Evolutionary conservation across 2,797 vertebrate species (phyloP).

Genomic region (Argya squamiceps): DNA sequence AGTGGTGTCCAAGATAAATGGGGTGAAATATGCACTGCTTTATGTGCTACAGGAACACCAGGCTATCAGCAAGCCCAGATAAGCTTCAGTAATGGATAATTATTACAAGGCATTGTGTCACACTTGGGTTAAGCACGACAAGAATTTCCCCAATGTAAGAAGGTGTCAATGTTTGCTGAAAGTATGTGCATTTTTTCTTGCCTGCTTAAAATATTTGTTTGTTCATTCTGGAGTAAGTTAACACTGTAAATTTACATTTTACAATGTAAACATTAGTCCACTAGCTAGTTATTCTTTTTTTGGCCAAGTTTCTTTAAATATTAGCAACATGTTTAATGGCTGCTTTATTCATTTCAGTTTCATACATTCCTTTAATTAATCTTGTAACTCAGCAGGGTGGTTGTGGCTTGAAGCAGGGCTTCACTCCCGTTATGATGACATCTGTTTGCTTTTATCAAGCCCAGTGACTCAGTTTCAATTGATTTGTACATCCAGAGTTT

Average conservation of each 20-base stretch:
- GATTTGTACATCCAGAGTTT: conserved; percentile 21
- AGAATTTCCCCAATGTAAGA: conserved; percentile 8
- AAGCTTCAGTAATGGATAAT: conserved; percentile 10
- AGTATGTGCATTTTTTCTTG: not conserved
- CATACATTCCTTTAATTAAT: not conserved
- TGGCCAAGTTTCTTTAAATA: not conserved
- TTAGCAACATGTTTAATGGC: not conserved
- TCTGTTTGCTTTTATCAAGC: conserved; percentile 41
- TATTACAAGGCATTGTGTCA: conserved; percentile 14
- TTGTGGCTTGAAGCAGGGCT: not conserved
- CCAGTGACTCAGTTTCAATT: conserved; percentile 41
- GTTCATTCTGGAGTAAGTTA: not conserved
- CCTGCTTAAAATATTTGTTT: not conserved
- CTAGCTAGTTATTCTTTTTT: not conserved
- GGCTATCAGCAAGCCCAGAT: conserved; percentile 20
- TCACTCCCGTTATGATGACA: not conserved
- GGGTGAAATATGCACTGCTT: not conserved
- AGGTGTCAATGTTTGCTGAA: not conserved
- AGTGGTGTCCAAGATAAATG: not conserved
- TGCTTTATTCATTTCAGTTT: conserved; percentile 2
- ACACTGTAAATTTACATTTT: not conserved
- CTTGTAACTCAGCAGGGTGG: not conserved
- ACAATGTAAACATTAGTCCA: not conserved
- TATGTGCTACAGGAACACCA: not conserved
- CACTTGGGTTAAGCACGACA: conserved; percentile 11